Evolutionary conservation across 2,797 vertebrate species (phyloP), one percentile per base, ranked within the genome.

Genomic region (Gymnopithys bicolor): DNA sequence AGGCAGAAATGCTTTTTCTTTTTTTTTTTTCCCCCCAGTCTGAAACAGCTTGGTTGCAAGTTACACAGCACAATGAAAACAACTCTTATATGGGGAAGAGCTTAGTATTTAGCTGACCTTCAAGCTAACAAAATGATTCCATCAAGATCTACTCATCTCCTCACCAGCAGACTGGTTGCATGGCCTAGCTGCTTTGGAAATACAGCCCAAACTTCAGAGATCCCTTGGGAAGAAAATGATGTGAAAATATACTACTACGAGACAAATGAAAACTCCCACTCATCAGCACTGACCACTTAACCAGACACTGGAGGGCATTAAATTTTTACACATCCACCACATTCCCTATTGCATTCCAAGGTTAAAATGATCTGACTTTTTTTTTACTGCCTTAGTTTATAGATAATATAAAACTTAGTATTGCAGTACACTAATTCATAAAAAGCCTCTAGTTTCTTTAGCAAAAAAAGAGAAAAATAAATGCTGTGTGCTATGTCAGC

Each of bases 341-440:
- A 66, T 53, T 92, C 35, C 60, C 19, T 63, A 10, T 79, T 91
- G 87, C 63, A 77, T 92, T 94, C 43, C 87, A 84, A 88, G 90
- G 90, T 95, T 94, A 89, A 92, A 71, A 77, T 49, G 32, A 89
- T 87, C 35, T 64, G 80, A 88, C 60, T 75, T 87, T 80, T 92
- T 96, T 92, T 96, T 93, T 94, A 95, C 63, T 84, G 53, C 62
- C 35, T 92, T 91, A 92, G 77, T 97, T 96, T 96, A 94, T 96
- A 92, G 89, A 91, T 84, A 84, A 59, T 56, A 93, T 91, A 94
- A 94, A 91, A 68, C 53, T 74, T 52, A 91, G 75, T 37, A 89
- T 81, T 95, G 59, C 81, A 76, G 83, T 35, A 74, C 48, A 92
- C 46, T 94, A 95, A 95, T 91, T 73, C 86, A 95, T 94, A 95